Conservation (phyloP, 2,113 vertebrate genomes). For the Burhinus bistriatus region DNA sequence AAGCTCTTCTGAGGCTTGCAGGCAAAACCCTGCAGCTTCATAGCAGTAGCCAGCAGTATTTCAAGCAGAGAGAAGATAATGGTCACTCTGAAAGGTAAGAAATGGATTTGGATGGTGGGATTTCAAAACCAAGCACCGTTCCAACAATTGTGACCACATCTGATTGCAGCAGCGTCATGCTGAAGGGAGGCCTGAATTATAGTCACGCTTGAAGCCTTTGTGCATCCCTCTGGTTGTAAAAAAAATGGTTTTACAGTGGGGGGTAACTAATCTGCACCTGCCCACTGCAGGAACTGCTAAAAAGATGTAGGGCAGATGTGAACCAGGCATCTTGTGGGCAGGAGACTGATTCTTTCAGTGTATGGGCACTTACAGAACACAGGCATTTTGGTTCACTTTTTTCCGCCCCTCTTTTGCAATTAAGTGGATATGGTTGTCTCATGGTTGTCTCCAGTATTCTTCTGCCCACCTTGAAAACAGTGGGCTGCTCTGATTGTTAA, state of each 20-base stretch:
- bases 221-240: neutral
- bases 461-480: neutral
- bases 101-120: neutral
- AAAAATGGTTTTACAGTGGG: neutral
- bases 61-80: slow-evolving; percentile 17
- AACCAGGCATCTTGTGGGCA: neutral
- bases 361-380: neutral
- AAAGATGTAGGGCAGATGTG: neutral
- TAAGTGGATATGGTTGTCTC: neutral
- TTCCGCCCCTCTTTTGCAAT: neutral
- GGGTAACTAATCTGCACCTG: neutral
- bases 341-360: neutral
- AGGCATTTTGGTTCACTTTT: neutral
- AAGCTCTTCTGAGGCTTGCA: slow-evolving; percentile 22
- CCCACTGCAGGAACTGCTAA: neutral
- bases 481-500: neutral
- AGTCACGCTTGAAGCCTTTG: neutral
- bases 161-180: neutral
- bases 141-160: neutral
- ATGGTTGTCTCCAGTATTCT: neutral
- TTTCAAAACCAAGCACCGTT: neutral
- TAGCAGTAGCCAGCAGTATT: slow-evolving; percentile 15
- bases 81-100: slow-evolving; percentile 29
- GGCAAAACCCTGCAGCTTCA: slow-evolving; percentile 32
- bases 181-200: neutral